These are phyloP conservation scores for Drosophila cyrtoloma DNA, from an alignment of 2,888 invertebrate genomes.

Conservation along the genomic window DNA sequence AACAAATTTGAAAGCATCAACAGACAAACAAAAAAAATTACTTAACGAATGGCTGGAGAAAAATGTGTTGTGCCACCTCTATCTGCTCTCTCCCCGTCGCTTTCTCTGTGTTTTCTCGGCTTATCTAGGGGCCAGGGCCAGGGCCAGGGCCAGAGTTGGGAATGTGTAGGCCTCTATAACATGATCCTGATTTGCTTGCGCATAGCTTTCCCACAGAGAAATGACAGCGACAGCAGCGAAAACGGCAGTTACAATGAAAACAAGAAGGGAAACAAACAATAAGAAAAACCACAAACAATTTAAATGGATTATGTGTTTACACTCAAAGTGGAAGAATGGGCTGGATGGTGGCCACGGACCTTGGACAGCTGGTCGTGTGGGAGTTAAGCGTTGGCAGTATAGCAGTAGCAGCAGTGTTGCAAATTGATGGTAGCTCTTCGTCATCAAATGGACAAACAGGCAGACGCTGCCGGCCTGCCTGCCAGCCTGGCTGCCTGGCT, in stretches of 20 bases:
- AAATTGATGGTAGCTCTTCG: constrained; percentile 76
- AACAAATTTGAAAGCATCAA: constrained; percentile 44
- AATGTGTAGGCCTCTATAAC: constrained; percentile 50
- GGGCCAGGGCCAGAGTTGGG: not conserved
- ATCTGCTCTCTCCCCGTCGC: not conserved
- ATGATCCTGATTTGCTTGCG: constrained; percentile 58
- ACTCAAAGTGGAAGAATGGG: constrained; percentile 59
- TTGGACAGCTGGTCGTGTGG: constrained; percentile 17
- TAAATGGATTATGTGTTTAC: constrained; percentile 80
- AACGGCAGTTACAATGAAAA: constrained; percentile 63
- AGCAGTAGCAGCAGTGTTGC: constrained; percentile 51
- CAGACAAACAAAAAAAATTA: constrained; percentile 18
- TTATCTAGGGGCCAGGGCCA: constrained; percentile 41
- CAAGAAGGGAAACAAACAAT: constrained; percentile 74
- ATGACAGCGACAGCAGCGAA: constrained; percentile 55
- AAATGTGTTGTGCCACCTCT: constrained; percentile 18
- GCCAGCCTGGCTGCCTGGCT: constrained; percentile 25
- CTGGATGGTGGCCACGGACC: constrained; percentile 12
- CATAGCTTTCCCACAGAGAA: constrained; percentile 53
- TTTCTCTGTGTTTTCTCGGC: not conserved
- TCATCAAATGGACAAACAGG: constrained; percentile 73
- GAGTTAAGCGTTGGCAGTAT: constrained; percentile 23
- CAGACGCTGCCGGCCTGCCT: constrained; percentile 19
- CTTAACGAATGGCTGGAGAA: constrained; percentile 19
- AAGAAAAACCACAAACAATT: constrained; percentile 79